Evolutionary conservation across 1,140 invertebrate genomes (phyloP), one percentile per base, ranked within the genome.

Genomic region (Mercenaria mercenaria): DNA sequence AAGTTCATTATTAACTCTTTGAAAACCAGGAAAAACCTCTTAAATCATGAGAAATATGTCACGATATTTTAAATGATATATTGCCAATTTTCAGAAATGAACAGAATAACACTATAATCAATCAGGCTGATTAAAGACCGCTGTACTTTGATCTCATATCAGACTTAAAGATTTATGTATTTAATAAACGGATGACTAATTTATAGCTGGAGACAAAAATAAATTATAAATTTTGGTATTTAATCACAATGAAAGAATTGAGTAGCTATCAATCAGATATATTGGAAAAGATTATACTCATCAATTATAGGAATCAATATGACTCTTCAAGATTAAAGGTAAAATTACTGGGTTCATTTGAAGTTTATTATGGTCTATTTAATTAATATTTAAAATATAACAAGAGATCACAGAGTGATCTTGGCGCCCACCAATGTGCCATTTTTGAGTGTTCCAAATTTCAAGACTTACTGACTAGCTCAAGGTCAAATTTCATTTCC

Each of bases 141-240:
- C 34, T 37, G 47, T 37, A 52, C 76, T 79, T 79, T 79, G 76
- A 79, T 79, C 76, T 79, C n/a, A 52, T 47, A 79, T 52, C 47
- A 52, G 0, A 79, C 13, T 37, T 29, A n/a, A 37, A 79, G 76
- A 79, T 79, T 79, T 79, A 79, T 79, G 76, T 79, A 56, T 79
- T 79, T 79, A 79, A 79, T 79, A 79, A 79, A 79, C n/a, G 29
- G n/a, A 4, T 79, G 47, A 79, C 26, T 79, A 59, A 79, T 79
- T 79, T 79, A 79, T 39, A 39, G 34, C 37, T 20, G 0, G 37
- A 41, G 67, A 72, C 34, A 39, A 41, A 41, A 29, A 39, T 72
- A 72, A 72, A 72, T 72, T 72, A 39, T 37, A 41, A 72, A 39
- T 39, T 72, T 41, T 29, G 67, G 18, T 39, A 72, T 72, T 20